Conservation (phyloP, 2,797 vertebrate species). For the Malacoctenus gilli region DNA sequence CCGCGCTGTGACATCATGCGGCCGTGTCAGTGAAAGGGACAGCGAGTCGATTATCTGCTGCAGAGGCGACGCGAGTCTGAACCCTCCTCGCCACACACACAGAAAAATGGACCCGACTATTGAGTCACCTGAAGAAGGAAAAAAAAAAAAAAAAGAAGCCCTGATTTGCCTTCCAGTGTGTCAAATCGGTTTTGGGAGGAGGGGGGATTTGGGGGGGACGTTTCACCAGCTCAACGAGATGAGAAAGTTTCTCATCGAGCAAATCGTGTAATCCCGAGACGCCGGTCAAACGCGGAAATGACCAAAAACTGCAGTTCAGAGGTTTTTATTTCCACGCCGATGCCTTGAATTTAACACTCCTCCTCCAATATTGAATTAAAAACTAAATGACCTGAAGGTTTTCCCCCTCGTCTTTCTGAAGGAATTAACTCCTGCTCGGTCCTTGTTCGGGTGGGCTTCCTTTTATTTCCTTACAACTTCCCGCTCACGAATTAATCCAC, state of each 20-base stretch:
- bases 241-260: neutral
- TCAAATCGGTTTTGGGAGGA: constrained; percentile 14
- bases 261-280: constrained; percentile 9
- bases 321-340: constrained; percentile 7
- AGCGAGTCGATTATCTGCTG: neutral
- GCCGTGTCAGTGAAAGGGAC: no score
- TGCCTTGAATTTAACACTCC: neutral
- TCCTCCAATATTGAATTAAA: constrained; percentile 11
- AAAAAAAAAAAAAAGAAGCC: neutral
- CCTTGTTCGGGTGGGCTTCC: neutral
- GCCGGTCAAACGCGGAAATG: constrained; percentile 8
- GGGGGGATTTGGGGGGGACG: no score
- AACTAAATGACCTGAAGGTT: constrained; percentile 27
- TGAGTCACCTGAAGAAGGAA: neutral
- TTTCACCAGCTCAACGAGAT: constrained; percentile 24
- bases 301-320: constrained; percentile 6
- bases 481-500: constrained; percentile 13
- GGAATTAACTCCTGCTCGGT: constrained; percentile 16
- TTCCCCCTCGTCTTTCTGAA: neutral
- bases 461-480: constrained; percentile 11
- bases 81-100: neutral
- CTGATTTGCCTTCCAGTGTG: constrained; percentile 1
- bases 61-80: no score
- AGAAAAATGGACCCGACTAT: neutral
- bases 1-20: no score